A percentile compares a stretch with the other conserved stretches of the same genome.
These are phyloP conservation scores for Bos javanicus DNA, from an alignment of 2,113 vertebrate genomes.

Conservation along the genomic window DNA sequence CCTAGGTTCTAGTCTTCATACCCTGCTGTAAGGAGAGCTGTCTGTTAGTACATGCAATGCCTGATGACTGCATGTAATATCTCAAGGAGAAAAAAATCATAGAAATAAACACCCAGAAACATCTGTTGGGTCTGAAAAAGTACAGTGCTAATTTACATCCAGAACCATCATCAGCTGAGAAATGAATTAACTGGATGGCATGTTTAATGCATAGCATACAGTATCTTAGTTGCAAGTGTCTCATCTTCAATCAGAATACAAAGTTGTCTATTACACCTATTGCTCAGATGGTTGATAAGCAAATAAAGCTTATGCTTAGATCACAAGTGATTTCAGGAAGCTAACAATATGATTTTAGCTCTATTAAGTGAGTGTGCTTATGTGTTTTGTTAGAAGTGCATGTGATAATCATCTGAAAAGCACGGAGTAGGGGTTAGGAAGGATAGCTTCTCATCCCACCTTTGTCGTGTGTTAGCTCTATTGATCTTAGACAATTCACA, in stretches of 20 bases:
- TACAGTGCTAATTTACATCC: constrained; percentile 32
- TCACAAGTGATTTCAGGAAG: constrained; percentile 13
- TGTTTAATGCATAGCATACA: constrained; percentile 37
- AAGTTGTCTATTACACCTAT: background rate
- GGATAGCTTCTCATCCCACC: background rate
- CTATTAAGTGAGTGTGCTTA: background rate
- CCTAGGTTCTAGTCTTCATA: background rate
- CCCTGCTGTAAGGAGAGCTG: background rate
- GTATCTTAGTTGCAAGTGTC: constrained; percentile 18
- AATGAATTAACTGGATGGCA: constrained; percentile 24
- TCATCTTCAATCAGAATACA: constrained; percentile 38
- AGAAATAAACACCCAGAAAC: constrained; percentile 49
- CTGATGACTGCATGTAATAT: constrained; percentile 19
- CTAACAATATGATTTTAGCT: constrained; percentile 4
- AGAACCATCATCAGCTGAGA: constrained; percentile 20
- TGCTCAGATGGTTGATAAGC: background rate
- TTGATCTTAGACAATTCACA: background rate
- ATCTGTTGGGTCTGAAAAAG: constrained; percentile 54
- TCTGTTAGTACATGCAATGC: background rate
- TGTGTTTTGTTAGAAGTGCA: background rate
- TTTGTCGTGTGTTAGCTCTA: background rate
- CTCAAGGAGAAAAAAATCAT: constrained; percentile 43
- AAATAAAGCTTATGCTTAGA: constrained; percentile 18
- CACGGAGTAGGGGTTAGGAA: background rate
- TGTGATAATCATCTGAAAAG: background rate